Conservation (phyloP, 2,888 invertebrate genomes). For the Zaprionus obscuricornis region DNA sequence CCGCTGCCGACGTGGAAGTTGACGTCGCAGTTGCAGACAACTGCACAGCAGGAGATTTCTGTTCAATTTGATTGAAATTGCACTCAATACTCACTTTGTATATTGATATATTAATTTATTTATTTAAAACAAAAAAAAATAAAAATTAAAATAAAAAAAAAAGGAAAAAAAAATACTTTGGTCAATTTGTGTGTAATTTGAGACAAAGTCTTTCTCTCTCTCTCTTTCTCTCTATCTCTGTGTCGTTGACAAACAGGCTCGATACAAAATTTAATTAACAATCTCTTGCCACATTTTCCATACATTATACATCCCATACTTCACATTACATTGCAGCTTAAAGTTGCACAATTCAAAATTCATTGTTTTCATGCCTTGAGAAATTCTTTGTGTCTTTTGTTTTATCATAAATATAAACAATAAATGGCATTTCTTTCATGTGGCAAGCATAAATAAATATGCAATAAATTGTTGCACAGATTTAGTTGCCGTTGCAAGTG, state of each 20-base stretch:
- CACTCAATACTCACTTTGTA: constrained; percentile 72
- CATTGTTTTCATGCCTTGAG: background rate
- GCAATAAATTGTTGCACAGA: constrained; percentile 5
- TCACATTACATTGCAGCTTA: constrained; percentile 18
- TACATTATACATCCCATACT: no score
- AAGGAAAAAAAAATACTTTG: constrained; percentile 65
- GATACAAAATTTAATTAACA: constrained; percentile 52
- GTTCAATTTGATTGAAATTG: constrained; percentile 74
- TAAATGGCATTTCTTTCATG: constrained; percentile 31
- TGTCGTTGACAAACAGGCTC: no score
- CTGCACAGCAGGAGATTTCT: constrained; percentile 61
- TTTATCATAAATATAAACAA: constrained; percentile 41
- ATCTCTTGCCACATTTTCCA: no score
- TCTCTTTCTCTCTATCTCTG: background rate
- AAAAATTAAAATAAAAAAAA: no score
- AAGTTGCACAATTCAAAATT: constrained; percentile 16
- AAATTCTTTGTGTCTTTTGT: constrained; percentile 12
- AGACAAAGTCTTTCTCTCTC: constrained; percentile 50
- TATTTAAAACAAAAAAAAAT: no score
- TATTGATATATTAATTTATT: constrained; percentile 76
- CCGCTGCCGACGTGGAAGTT: no score
- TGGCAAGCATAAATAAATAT: constrained; percentile 10
- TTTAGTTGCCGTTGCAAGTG: constrained; percentile 10
- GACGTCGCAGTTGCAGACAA: constrained; percentile 53
- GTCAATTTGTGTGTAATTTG: constrained; percentile 68